These are phyloP conservation scores for Dryas iulia DNA, from an alignment of 1,140 invertebrate genomes.

Conservation along the genomic window DNA sequence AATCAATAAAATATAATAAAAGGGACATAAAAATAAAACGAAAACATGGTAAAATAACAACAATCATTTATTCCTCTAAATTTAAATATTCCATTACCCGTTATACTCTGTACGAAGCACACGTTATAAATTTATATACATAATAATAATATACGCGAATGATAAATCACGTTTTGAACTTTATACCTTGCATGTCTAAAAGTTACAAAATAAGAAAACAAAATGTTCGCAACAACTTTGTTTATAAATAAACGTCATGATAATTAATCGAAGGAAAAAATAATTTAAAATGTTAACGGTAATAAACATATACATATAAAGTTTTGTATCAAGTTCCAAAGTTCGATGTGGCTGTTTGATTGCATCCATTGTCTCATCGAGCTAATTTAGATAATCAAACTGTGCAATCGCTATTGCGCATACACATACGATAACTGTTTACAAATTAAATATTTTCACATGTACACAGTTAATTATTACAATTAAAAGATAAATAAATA, in stretches of 20 bases:
- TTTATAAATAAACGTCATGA: too few relatives aligned
- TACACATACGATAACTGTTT: not conserved
- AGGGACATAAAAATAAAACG: conserved; percentile 25
- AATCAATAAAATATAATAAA: not conserved
- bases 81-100: conserved; percentile 56
- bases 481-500: not conserved
- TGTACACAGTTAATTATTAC: not conserved
- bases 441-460: not conserved
- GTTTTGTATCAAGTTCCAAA: conserved; percentile 11
- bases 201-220: not conserved
- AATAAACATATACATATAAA: not conserved
- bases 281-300: not conserved
- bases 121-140: not conserved
- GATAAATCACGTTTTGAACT: not conserved
- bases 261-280: not conserved
- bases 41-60: conserved; percentile 46
- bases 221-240: not conserved
- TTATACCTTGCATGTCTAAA: not conserved
- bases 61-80: conserved; percentile 56
- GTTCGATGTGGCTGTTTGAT: conserved; percentile 13
- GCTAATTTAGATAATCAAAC: conserved; percentile 28
- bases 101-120: conserved; percentile 14
- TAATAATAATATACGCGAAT: too few relatives aligned
- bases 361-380: conserved; percentile 19
- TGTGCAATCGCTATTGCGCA: conserved; percentile 18